Evolutionary conservation across 2,113 vertebrate genomes (phyloP).

Genomic region (Rafetus swinhoei): DNA sequence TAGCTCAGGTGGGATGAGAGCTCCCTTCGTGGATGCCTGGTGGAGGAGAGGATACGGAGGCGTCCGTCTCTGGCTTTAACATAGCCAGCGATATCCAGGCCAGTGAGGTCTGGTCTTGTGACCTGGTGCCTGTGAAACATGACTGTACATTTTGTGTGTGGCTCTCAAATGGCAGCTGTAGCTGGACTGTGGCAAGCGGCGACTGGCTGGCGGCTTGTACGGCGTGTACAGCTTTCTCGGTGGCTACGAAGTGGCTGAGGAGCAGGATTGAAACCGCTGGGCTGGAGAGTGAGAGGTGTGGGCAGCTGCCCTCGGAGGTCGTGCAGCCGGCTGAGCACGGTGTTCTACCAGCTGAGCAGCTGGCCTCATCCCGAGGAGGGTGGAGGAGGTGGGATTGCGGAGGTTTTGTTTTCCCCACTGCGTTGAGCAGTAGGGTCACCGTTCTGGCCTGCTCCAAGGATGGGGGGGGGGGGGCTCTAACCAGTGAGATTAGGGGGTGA

Average conservation of each 20-base stretch:
- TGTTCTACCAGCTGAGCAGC: background rate
- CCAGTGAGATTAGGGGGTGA: background rate
- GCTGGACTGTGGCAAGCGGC: background rate
- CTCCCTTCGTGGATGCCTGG: background rate
- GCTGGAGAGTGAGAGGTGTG: background rate
- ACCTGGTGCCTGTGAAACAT: background rate
- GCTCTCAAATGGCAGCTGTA: background rate
- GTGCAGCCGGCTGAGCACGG: background rate
- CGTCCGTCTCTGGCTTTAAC: background rate
- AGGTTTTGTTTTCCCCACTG: background rate
- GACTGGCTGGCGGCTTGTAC: background rate
- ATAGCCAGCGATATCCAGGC: background rate
- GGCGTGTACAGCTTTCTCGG: background rate
- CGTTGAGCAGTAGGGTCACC: background rate
- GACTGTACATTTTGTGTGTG: background rate
- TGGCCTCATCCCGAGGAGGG: background rate
- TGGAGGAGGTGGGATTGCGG: background rate
- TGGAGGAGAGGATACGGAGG: background rate
- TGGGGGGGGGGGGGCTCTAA: background rate
- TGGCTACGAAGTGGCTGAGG: background rate
- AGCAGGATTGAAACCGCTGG: background rate
- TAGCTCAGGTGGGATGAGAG: background rate
- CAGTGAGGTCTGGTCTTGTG: background rate
- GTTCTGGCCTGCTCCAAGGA: background rate
- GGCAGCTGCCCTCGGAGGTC: background rate